Conservation (phyloP, 2,888 invertebrate species). For the Orthosia gracilis region DNA sequence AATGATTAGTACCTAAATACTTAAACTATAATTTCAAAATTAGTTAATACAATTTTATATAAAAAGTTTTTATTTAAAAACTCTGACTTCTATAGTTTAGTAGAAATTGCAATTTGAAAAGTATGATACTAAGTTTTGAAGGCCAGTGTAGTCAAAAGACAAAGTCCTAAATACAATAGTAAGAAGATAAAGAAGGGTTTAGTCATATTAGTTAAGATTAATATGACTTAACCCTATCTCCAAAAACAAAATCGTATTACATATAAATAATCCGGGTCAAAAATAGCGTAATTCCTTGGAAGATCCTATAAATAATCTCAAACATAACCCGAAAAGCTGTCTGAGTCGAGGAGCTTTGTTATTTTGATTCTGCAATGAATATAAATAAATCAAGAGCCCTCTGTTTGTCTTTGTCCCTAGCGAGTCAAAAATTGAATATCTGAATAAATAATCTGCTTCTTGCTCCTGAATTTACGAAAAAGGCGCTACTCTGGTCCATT, state of each 20-base stretch:
- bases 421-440: conserved; percentile 58
- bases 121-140: no score
- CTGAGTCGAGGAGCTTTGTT: conserved; percentile 37
- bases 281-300: conserved; percentile 15
- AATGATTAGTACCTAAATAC: no score
- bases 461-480: conserved; percentile 47
- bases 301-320: conserved; percentile 19
- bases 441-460: conserved; percentile 59
- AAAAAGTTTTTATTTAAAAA: no score
- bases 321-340: conserved; percentile 28
- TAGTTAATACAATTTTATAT: no score
- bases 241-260: background rate
- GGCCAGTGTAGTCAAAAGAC: no score
- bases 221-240: background rate
- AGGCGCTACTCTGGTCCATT: conserved; percentile 35
- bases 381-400: conserved; percentile 63
- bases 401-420: conserved; percentile 32
- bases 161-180: background rate
- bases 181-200: no score
- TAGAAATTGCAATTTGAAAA: no score
- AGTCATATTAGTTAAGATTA: no score
- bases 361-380: conserved; percentile 50
- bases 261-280: background rate
- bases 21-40: no score
- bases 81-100: no score